Conservation (phyloP, 92 coral and sea anemone species). For the Muricea muricata region DNA sequence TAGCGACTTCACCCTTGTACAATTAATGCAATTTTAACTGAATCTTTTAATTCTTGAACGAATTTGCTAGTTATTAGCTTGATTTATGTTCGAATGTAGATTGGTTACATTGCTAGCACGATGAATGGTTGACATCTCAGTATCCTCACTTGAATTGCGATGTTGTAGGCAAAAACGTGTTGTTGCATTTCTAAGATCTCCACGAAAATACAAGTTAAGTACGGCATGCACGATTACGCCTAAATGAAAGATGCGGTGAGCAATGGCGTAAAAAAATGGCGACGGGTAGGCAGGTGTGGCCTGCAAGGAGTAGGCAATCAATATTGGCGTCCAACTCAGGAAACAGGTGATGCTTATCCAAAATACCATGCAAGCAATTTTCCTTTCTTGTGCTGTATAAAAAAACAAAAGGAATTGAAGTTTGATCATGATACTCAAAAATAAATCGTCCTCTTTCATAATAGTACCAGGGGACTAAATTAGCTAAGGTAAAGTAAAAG, state of each 20-base stretch:
- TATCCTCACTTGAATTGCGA: background rate
- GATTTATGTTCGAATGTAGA: too few species aligned
- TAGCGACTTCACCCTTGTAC: too few species aligned
- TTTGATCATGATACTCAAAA: too few species aligned
- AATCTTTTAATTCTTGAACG: too few species aligned
- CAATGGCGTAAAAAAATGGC: background rate
- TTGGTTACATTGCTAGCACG: too few species aligned
- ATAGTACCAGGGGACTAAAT: too few species aligned
- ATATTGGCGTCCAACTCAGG: background rate
- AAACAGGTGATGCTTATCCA: background rate
- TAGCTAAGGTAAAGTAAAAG: too few species aligned
- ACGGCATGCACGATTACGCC: background rate
- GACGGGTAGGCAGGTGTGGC: background rate
- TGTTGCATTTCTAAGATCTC: background rate
- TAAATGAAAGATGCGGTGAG: background rate
- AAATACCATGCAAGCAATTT: background rate
- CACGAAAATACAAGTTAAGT: background rate
- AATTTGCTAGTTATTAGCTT: too few species aligned
- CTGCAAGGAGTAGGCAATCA: background rate
- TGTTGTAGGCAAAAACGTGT: background rate
- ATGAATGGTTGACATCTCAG: background rate
- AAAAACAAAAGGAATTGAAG: background rate
- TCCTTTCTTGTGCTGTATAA: background rate
- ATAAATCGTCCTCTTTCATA: too few species aligned
- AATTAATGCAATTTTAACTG: too few species aligned